Percentiles rank a stretch among this genome's conserved stretches.
phyloP scores from a whole-genome alignment of 92 coral and sea anemone genomes.

The Meandrina meandrites region DNA sequence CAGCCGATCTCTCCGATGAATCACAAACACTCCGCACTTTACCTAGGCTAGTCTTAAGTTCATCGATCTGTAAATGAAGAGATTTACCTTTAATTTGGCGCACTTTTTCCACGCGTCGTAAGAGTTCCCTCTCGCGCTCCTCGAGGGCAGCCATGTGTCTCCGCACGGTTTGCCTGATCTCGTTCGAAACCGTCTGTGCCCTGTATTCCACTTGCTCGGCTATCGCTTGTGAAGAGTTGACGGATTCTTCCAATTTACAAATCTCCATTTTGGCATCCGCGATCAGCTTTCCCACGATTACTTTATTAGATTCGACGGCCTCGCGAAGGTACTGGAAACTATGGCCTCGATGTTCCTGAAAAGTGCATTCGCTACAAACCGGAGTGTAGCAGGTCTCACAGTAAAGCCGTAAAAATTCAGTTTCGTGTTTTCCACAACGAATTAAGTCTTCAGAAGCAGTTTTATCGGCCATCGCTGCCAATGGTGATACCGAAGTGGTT shows the following conservation, averaged over 20 bases:
- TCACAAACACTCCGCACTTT: conserved; percentile 67
- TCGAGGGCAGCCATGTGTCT: conserved; percentile 94
- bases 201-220: conserved; percentile 87
- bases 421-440: conserved; percentile 88
- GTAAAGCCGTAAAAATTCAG: conserved; percentile 83
- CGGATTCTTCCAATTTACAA: conserved; percentile 82
- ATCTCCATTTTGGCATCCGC: conserved; percentile 84
- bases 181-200: conserved; percentile 82
- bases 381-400: conserved; percentile 95
- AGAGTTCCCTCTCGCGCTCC: conserved; percentile 92
- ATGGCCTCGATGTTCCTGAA: conserved; percentile 88
- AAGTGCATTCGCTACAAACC: conserved; percentile 90
- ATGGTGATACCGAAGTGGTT: conserved; percentile 49
- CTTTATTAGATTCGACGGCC: conserved; percentile 80
- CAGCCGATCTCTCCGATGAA: conserved; percentile 78
- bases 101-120: conserved; percentile 98
- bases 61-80: conserved; percentile 90
- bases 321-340: conserved; percentile 91
- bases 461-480: conserved; percentile 50
- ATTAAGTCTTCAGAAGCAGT: conserved; percentile 59
- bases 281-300: conserved; percentile 81
- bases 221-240: conserved; percentile 71
- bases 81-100: conserved; percentile 99
- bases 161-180: conserved; percentile 85
- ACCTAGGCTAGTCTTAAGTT: conserved; percentile 75